These are phyloP conservation scores for Tryphoninae sp. DNA, from an alignment of 2,888 invertebrate species.

Conservation along the genomic window DNA sequence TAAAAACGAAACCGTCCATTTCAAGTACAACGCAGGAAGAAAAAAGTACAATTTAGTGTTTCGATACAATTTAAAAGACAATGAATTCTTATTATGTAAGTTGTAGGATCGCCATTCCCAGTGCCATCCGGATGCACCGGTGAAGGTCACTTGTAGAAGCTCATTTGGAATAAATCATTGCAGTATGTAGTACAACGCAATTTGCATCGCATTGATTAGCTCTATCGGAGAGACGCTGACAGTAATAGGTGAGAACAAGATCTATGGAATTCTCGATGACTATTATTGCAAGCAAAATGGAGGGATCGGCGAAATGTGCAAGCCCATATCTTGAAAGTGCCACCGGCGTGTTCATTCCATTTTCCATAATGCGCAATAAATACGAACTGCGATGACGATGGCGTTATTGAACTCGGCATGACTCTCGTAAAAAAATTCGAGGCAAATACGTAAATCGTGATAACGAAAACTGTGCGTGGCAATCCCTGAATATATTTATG, in stretches of 20 bases:
- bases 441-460: constrained; percentile 1
- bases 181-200: not conserved
- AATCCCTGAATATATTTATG: constrained; percentile 23
- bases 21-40: constrained; percentile 67
- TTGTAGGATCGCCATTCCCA: constrained; percentile 45
- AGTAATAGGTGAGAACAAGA: not conserved
- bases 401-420: constrained; percentile 33
- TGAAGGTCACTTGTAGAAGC: constrained; percentile 48
- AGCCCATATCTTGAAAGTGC: constrained; percentile 17
- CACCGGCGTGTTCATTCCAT: constrained; percentile 20
- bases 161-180: constrained; percentile 41
- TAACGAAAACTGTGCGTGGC: constrained; percentile 26
- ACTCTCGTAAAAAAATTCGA: constrained; percentile 21
- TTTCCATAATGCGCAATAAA: not conserved
- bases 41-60: constrained; percentile 65
- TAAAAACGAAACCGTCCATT: constrained; percentile 67
- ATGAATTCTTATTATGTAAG: not conserved
- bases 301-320: not conserved
- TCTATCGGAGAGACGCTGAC: not conserved
- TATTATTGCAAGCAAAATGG: too few species aligned
- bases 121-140: constrained; percentile 43
- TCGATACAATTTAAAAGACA: constrained; percentile 14
- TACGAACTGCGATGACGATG: constrained; percentile 16
- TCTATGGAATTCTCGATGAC: not conserved
- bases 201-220: not conserved